These are phyloP conservation scores for Onychomys torridus DNA, from an alignment of 2,797 vertebrate species.

Conservation along the genomic window DNA sequence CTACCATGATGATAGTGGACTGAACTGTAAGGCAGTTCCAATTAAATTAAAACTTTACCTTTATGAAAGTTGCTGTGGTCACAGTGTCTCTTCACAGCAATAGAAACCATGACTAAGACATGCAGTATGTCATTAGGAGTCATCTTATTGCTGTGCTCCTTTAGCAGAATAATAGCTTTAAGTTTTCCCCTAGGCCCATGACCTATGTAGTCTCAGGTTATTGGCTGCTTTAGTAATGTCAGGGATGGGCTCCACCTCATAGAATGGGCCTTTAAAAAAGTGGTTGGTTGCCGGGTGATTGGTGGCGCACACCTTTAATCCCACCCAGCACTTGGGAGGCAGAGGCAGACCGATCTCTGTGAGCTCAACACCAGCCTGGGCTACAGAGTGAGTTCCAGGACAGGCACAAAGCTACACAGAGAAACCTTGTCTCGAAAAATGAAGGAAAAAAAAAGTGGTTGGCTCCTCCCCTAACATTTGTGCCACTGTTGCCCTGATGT, in stretches of 20 bases:
- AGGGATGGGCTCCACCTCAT: not conserved
- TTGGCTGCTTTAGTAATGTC: not conserved
- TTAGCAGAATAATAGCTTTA: too few relatives aligned
- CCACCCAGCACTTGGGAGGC: too few relatives aligned
- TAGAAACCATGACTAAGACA: not conserved
- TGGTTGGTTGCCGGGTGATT: not conserved
- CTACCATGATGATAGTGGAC: not conserved
- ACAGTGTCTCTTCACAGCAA: not conserved
- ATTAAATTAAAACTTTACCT: not conserved
- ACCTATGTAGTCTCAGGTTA: not conserved
- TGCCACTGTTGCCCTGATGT: accelerated
- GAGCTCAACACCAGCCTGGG: too few relatives aligned
- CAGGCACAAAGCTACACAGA: too few relatives aligned
- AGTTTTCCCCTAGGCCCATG: not conserved
- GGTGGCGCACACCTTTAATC: too few relatives aligned
- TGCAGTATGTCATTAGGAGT: not conserved
- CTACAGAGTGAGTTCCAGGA: too few relatives aligned
- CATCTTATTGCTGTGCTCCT: not conserved
- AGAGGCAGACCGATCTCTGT: too few relatives aligned
- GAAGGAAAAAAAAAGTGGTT: not conserved
- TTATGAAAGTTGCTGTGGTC: not conserved
- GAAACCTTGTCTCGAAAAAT: too few relatives aligned
- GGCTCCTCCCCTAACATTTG: not conserved
- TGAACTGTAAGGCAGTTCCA: not conserved
- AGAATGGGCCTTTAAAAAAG: not conserved